These are phyloP conservation scores for Paradoxurus hermaphroditus DNA, from an alignment of 2,113 vertebrate genomes.

Conservation along the genomic window DNA sequence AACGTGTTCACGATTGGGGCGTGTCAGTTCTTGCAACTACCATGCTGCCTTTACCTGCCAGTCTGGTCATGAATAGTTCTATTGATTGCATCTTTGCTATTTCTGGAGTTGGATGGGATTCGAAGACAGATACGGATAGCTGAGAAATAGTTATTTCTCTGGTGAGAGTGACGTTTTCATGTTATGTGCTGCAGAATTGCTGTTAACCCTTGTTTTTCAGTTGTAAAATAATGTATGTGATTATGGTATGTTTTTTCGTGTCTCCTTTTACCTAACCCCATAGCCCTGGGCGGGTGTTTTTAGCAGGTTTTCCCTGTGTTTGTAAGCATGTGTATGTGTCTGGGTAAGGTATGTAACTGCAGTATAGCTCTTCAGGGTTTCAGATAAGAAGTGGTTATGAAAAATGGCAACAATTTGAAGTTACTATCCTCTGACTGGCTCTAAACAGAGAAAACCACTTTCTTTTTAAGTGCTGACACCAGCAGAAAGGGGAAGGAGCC, in stretches of 20 bases:
- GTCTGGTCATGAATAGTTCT: background rate
- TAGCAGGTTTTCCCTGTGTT: background rate
- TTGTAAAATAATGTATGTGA: background rate
- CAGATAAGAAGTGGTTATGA: background rate
- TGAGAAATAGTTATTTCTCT: background rate
- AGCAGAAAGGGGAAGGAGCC: background rate
- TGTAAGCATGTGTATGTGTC: background rate
- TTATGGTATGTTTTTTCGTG: background rate
- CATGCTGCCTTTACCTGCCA: background rate
- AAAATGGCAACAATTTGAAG: background rate
- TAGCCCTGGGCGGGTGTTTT: background rate
- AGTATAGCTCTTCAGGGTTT: background rate
- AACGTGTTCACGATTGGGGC: background rate
- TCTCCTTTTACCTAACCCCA: background rate
- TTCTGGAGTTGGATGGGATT: background rate
- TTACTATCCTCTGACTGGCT: background rate
- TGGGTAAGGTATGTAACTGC: background rate
- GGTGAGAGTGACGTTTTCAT: background rate
- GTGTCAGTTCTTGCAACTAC: constrained; percentile 20
- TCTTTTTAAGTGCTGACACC: constrained; percentile 9
- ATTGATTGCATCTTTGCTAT: background rate
- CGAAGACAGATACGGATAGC: background rate
- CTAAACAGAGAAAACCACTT: background rate
- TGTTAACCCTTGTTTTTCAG: background rate
- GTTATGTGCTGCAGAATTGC: background rate